Conservation (phyloP, 2,113 vertebrate species). For the Merops nubicus region DNA sequence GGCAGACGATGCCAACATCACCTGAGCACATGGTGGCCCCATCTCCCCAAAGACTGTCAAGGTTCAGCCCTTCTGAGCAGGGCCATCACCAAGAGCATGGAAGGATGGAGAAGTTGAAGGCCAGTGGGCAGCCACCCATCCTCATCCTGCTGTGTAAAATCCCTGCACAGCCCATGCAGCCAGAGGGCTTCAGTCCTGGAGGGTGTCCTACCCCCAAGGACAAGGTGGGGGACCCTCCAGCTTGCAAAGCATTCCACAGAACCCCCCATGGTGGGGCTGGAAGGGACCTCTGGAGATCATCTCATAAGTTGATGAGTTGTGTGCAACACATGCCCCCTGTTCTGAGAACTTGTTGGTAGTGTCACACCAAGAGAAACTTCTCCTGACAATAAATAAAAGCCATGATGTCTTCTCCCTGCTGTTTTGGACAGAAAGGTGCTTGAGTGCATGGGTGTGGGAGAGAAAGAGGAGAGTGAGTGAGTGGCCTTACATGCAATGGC, state of each 20-base stretch:
- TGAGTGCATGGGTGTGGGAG: background rate
- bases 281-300: background rate
- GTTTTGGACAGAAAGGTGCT: background rate
- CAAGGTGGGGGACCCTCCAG: background rate
- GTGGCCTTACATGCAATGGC: background rate
- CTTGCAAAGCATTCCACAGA: background rate
- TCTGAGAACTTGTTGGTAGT: background rate
- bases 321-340: background rate
- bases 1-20: accelerated
- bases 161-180: accelerated
- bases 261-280: background rate
- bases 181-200: background rate
- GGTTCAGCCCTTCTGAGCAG: background rate
- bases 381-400: constrained; percentile 13
- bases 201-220: background rate
- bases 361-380: constrained; percentile 1
- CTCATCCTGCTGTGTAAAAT: background rate
- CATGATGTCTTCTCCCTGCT: background rate
- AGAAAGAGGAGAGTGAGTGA: background rate
- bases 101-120: background rate
- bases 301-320: background rate
- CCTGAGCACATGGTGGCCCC: background rate
- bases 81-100: too few relatives aligned
- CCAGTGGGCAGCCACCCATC: background rate
- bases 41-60: background rate